These are phyloP conservation scores for Meandrina meandrites DNA, from an alignment of 92 coral and sea anemone species.

Conservation along the genomic window DNA sequence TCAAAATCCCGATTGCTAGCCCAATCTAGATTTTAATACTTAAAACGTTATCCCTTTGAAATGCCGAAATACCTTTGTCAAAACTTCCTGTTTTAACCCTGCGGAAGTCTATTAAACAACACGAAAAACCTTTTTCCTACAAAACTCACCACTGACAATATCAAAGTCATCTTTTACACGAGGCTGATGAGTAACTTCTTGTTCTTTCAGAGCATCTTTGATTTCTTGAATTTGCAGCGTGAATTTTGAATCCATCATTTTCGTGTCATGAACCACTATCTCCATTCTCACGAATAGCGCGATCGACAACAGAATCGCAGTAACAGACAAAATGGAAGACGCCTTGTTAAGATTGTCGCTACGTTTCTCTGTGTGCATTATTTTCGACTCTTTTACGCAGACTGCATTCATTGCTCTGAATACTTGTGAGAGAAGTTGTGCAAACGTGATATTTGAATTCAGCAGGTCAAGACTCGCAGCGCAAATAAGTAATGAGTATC, in stretches of 20 bases:
- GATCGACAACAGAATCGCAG: neutral
- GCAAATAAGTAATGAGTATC: too few species aligned
- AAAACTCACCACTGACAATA: neutral
- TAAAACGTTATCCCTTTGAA: too few species aligned
- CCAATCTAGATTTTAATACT: too few species aligned
- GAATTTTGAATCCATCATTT: slow-evolving; percentile 14
- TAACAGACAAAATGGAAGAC: neutral
- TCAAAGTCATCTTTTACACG: neutral
- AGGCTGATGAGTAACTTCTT: neutral
- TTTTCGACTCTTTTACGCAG: neutral
- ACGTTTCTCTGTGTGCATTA: neutral
- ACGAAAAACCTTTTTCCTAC: too few species aligned
- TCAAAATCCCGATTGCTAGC: too few species aligned
- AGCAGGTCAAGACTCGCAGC: too few species aligned
- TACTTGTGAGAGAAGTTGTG: neutral
- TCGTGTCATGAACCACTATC: slow-evolving; percentile 7
- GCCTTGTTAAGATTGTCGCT: neutral
- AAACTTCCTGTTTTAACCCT: too few species aligned
- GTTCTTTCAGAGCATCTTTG: neutral
- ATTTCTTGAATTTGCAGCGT: slow-evolving; percentile 15
- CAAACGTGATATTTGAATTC: too few species aligned
- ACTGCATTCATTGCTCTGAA: neutral
- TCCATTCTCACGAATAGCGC: slow-evolving; percentile 21
- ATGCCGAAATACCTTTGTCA: too few species aligned
- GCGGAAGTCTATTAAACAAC: too few species aligned